Conservation (phyloP, 1,140 invertebrate genomes). For the Geopemphigus sp. region DNA sequence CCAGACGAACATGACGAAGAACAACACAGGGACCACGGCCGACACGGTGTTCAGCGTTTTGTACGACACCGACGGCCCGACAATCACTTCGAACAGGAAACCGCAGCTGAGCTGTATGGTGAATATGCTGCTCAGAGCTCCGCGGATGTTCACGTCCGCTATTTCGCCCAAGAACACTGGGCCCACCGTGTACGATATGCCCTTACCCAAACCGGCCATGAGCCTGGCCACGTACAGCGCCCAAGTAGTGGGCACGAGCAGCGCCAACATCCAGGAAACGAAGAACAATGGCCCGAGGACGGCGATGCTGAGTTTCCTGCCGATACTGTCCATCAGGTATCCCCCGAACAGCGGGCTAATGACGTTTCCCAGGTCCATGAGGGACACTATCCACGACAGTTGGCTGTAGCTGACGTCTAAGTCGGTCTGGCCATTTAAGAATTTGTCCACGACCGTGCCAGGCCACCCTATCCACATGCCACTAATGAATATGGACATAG, state of each 20-base stretch:
- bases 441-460: slow-evolving; percentile 63
- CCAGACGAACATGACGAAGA: slow-evolving; percentile 66
- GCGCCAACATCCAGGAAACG: slow-evolving; percentile 59
- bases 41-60: slow-evolving; percentile 65
- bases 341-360: slow-evolving; percentile 53
- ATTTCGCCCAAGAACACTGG: slow-evolving; percentile 88
- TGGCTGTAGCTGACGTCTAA: slow-evolving; percentile 43
- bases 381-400: slow-evolving; percentile 52
- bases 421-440: slow-evolving; percentile 42
- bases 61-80: slow-evolving; percentile 75
- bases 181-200: slow-evolving; percentile 71
- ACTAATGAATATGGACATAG: slow-evolving; percentile 54
- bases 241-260: slow-evolving; percentile 10
- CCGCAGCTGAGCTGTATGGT: slow-evolving; percentile 76
- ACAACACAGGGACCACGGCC: slow-evolving; percentile 62
- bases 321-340: slow-evolving; percentile 69
- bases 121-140: slow-evolving; percentile 68
- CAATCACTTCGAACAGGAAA: slow-evolving; percentile 56
- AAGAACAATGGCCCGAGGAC: slow-evolving; percentile 61
- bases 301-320: slow-evolving; percentile 69
- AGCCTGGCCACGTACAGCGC: slow-evolving; percentile 50
- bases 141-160: slow-evolving; percentile 55
- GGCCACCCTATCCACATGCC: slow-evolving; percentile 73
- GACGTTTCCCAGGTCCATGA: slow-evolving; percentile 52
- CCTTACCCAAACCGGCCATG: slow-evolving; percentile 65